phyloP scores from a whole-genome alignment of 2,797 vertebrate species.

The Melanotaenia boesemani region DNA sequence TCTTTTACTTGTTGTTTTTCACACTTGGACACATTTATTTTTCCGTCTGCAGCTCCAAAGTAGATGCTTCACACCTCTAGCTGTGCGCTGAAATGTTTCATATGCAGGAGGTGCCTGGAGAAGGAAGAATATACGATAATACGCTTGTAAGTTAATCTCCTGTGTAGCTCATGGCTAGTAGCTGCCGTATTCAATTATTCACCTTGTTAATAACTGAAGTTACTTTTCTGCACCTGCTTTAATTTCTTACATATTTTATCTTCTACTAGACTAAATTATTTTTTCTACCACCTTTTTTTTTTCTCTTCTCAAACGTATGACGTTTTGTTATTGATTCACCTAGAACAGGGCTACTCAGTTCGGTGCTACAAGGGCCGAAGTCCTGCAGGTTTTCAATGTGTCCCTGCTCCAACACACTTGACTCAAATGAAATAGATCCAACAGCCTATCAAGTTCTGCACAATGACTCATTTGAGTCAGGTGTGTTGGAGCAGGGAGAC shows the following conservation, averaged over 20 bases:
- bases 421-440: too few relatives aligned
- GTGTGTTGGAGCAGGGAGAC: too few relatives aligned
- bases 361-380: too few relatives aligned
- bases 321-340: constrained; percentile 9
- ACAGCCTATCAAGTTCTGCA: too few relatives aligned
- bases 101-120: constrained; percentile 50
- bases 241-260: constrained; percentile 24
- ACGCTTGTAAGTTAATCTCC: constrained; percentile 64
- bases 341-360: too few relatives aligned
- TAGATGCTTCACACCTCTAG: constrained; percentile 55
- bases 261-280: background rate
- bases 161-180: constrained; percentile 56
- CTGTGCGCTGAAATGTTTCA: constrained; percentile 58
- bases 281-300: constrained; percentile 8
- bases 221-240: constrained; percentile 46
- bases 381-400: too few relatives aligned
- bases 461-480: too few relatives aligned
- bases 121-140: constrained; percentile 51
- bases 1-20: constrained; percentile 23
- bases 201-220: constrained; percentile 59
- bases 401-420: too few relatives aligned
- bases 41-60: constrained; percentile 37
- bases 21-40: constrained; percentile 27
- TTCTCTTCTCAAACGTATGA: constrained; percentile 3
- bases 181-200: constrained; percentile 63